A percentile compares a stretch with the other conserved stretches of the same genome.
These are phyloP conservation scores for Drosophila falleni DNA, from an alignment of 2,888 invertebrate species.

Conservation along the genomic window DNA sequence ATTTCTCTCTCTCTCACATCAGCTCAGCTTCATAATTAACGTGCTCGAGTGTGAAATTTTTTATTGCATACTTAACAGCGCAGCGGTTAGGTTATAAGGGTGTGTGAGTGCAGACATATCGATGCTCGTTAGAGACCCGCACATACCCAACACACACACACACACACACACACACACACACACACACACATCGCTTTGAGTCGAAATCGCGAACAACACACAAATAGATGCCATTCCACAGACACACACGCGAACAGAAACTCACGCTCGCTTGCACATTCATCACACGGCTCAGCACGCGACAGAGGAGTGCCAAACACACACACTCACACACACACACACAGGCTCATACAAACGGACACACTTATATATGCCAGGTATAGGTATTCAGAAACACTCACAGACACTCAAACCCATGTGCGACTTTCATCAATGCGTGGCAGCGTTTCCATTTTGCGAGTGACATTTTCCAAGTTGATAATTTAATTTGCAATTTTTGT, in stretches of 20 bases:
- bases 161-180: slow-evolving; percentile 30
- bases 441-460: slow-evolving; percentile 35
- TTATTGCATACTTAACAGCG: slow-evolving; percentile 74
- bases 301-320: slow-evolving; percentile 30
- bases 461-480: slow-evolving; percentile 72
- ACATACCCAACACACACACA: slow-evolving; percentile 37
- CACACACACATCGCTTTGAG: background rate
- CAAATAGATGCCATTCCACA: slow-evolving; percentile 37
- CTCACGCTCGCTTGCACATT: slow-evolving; percentile 79
- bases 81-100: slow-evolving; percentile 13
- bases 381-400: slow-evolving; percentile 28
- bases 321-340: slow-evolving; percentile 18
- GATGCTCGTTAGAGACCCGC: slow-evolving; percentile 63
- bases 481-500: slow-evolving; percentile 74
- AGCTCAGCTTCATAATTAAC: slow-evolving; percentile 60
- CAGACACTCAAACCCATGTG: slow-evolving; percentile 28
- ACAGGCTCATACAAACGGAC: background rate
- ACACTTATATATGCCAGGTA: slow-evolving; percentile 6
- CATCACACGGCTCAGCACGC: slow-evolving; percentile 78
- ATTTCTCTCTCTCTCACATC: background rate
- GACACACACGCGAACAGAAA: slow-evolving; percentile 58
- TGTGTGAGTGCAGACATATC: slow-evolving; percentile 32
- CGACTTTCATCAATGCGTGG: slow-evolving; percentile 59
- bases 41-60: slow-evolving; percentile 78
- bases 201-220: slow-evolving; percentile 27